Evolutionary conservation across 2,888 invertebrate species (phyloP), one percentile per base, ranked within the genome.

Genomic region (Loripinus fragilis): DNA sequence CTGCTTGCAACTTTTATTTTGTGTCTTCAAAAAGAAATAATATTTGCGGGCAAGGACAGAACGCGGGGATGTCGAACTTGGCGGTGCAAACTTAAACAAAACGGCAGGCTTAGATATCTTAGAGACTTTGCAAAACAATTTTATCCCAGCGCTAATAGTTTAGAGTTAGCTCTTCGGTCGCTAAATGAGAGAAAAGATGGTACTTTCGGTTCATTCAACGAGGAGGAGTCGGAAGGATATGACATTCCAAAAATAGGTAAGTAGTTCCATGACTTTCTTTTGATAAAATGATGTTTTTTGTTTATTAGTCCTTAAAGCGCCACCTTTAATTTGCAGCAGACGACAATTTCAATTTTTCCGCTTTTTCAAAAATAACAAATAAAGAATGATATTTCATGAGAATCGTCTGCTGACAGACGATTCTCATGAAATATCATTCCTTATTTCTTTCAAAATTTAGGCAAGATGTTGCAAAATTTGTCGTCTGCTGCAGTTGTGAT

Each of bases 181-280:
- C 71, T 83, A 55, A 76, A 83, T 67, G 78, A 78, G 52, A 71
- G 68, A 73, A 67, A 80, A 35, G 72, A 80, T 48, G 83, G 80
- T 23, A 64, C 50, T 28, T 83, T 80, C 38, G 83, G 73, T 42
- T 65, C 60, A 23, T 80, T 74, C 33, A 75, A 71, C 25, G 52
- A 42, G 23, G 70, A 75, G 69, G 70, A 52, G 35, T 80, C 83
- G 48, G 38, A 64, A 23, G 83, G 77, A 77, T 78, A 75, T 64
- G 83, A 83, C 65, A 80, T 83, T 76, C 83, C 83, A 41, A 80
- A 83, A 80, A 72, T 80, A 55, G 83, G 83, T 83, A 74, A 76
- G 83, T 2, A 33, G 25, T 5, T 52, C 38, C 12, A 38, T 5
- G 5, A 48, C n/a, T 8, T 38, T 12, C 5, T 38, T 38, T 8